Evolutionary conservation across 2,888 invertebrate genomes (phyloP).

Genomic region (Syritta pipiens): DNA sequence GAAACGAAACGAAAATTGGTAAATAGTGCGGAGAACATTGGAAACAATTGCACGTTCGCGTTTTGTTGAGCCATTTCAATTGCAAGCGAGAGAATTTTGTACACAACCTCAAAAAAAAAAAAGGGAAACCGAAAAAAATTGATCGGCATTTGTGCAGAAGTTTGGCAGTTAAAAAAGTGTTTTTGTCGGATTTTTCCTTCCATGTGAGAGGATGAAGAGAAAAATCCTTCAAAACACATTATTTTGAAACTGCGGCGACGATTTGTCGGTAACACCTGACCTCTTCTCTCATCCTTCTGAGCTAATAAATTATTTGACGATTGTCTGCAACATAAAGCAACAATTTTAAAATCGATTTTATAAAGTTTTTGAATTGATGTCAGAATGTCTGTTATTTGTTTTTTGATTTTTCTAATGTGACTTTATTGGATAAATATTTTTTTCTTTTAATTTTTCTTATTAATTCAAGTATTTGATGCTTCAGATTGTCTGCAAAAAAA

Average conservation of each 20-base stretch:
- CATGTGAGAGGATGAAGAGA: constrained; percentile 21
- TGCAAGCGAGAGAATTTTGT: constrained; percentile 23
- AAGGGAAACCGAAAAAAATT: constrained; percentile 10
- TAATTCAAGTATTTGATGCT: too few species aligned
- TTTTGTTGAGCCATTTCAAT: constrained; percentile 36
- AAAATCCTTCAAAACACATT: constrained; percentile 60
- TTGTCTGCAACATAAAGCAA: too few species aligned
- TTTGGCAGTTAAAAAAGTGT: constrained; percentile 65
- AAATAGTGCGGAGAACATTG: constrained; percentile 50
- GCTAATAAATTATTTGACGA: too few species aligned
- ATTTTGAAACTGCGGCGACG: constrained; percentile 52
- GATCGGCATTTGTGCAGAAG: constrained; percentile 47
- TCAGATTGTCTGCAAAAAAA: too few species aligned
- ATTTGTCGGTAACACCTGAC: constrained; percentile 67
- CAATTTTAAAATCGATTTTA: too few species aligned
- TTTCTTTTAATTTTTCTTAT: too few species aligned
- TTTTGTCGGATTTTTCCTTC: constrained; percentile 22
- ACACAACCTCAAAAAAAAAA: constrained; percentile 7
- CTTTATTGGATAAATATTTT: too few species aligned
- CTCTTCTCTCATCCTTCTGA: too few species aligned
- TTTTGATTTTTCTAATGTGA: too few species aligned
- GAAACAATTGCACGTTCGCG: constrained; percentile 57
- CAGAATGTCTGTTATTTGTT: too few species aligned
- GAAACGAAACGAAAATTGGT: constrained; percentile 32
- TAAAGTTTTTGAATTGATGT: too few species aligned